Percentiles rank a stretch among this genome's conserved stretches.
phyloP scores from a whole-genome alignment of 1,140 invertebrate species.

The Tyrophagus putrescentiae region DNA sequence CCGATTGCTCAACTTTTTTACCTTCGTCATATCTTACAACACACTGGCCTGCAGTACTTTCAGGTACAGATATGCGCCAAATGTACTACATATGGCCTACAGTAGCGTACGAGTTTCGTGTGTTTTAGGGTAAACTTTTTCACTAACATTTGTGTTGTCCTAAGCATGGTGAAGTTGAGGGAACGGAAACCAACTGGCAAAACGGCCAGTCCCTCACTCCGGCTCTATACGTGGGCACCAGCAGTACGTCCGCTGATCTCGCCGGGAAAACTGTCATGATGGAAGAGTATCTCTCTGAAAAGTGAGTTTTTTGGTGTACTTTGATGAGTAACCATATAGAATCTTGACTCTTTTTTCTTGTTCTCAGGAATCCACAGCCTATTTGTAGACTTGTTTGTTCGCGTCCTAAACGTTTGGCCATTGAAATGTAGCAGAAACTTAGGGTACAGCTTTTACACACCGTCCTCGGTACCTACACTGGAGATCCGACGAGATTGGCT shows the following conservation, averaged over 20 bases:
- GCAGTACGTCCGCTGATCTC: conserved; percentile 74
- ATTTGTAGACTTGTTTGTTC: conserved; percentile 97
- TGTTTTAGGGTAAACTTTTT: conserved; percentile 25
- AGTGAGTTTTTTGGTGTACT: conserved; percentile 45
- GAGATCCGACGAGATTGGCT: conserved; percentile 97
- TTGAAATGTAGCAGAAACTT: conserved; percentile 93
- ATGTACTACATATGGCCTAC: conserved; percentile 93
- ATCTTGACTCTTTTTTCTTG: conserved; percentile 32
- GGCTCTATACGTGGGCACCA: conserved; percentile 86
- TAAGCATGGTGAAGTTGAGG: conserved; percentile 98
- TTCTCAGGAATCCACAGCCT: conserved; percentile 89
- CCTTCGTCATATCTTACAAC: conserved; percentile 90
- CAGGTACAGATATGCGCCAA: conserved; percentile 85
- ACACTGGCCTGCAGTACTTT: conserved; percentile 98
- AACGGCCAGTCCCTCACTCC: conserved; percentile 96
- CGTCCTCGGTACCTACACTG: conserved; percentile 93
- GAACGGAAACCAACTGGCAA: conserved; percentile 84
- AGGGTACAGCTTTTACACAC: conserved; percentile 93
- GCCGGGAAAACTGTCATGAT: conserved; percentile 87
- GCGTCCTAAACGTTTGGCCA: conserved; percentile 90
- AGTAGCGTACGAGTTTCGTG: conserved; percentile 51
- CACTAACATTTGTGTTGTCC: conserved; percentile 30
- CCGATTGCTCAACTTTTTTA: conserved; percentile 93
- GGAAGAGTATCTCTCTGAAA: conserved; percentile 87
- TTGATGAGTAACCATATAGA: neutral